Percentiles rank a stretch among this genome's conserved stretches.
Conservation (phyloP, 2,888 invertebrate genomes). For the Leucophenga montana region DNA sequence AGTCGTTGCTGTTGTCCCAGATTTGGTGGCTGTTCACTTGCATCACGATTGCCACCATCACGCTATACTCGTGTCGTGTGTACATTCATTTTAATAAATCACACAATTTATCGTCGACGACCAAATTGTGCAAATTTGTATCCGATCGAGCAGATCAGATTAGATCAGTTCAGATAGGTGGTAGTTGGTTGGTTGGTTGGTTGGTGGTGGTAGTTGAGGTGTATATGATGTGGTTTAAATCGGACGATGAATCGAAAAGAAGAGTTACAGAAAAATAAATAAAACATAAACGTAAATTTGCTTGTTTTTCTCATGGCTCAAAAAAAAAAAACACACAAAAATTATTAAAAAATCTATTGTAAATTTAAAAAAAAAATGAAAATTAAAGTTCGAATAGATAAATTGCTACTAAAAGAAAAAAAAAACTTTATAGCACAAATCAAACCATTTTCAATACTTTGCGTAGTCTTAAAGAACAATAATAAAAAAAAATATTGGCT, state of each 20-base stretch:
- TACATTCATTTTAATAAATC: constrained; percentile 34
- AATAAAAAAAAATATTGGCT: constrained; percentile 1
- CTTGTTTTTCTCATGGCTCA: constrained; percentile 32
- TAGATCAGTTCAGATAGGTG: background rate
- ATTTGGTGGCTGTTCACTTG: constrained; percentile 66
- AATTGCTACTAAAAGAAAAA: constrained; percentile 2
- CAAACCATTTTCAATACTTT: background rate
- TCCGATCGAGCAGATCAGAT: background rate
- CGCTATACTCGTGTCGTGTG: constrained; percentile 52
- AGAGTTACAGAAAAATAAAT: constrained; percentile 42
- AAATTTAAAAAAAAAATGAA: constrained; percentile 16
- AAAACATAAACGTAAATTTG: constrained; percentile 43
- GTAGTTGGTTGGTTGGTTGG: constrained; percentile 31
- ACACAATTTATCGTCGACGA: background rate
- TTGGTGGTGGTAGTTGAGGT: constrained; percentile 43
- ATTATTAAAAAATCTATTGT: constrained; percentile 36
- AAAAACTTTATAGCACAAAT: constrained; percentile 9
- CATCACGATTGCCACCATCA: constrained; percentile 67
- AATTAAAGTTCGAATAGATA: no score
- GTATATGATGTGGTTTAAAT: constrained; percentile 41
- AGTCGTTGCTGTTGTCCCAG: constrained; percentile 61
- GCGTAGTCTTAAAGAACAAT: constrained; percentile 19
- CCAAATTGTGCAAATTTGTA: background rate
- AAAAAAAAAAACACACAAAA: constrained; percentile 48
- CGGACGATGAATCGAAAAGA: constrained; percentile 61